Base-by-base conservation (phyloP, 2,888 invertebrate species). In the Hypolimnas misippus region DNA sequence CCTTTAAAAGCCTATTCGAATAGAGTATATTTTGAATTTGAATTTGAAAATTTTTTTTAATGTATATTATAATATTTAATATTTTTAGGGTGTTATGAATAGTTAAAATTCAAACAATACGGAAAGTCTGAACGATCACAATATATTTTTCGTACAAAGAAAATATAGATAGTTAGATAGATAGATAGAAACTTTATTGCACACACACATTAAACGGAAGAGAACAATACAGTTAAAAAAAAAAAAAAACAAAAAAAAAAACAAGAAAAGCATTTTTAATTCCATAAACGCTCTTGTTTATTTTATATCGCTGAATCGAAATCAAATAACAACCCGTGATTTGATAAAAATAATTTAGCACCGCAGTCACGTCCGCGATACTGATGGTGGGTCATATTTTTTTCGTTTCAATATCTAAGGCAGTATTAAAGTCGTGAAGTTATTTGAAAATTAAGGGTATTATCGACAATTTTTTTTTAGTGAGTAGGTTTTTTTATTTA, bases 351-450 rank as follows among this genome's bases (percentile, higher is more conserved):
- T 44, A 29, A 57, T 67, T 70, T 71, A 42, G 69, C 56, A 77
- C 74, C 76, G 70, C 62, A 66, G 71, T 76, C 78, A 78, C 78
- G 77, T 75, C 65, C 52, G 66, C 69, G 68, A 71, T 70, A 69
- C 69, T 66, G 65, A 66, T 70, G 65, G 64, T 65, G 70, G 70
- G 69, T 74, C 76, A 75, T 76, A 73, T 74, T 72, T 74, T 76
- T 76, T 62, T 62, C 65, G 74, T 74, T 76, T 79, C 76, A 76
- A 78, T 77, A 74, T 77, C 73, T 74, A 69, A 65, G 65, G 65
- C 74, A 75, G 62, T 75, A 76, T 76, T 76, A 75, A 77, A 79
- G 78, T 76, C 73, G 72, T 71, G 73, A 68, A 72, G 62, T 55
- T 56, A 64, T 63, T 68, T 68, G 63, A 44, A 58, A 55, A 57